Evolutionary conservation across 2,113 vertebrate genomes (phyloP).

Genomic region (Forbesichthys papilliferus): DNA sequence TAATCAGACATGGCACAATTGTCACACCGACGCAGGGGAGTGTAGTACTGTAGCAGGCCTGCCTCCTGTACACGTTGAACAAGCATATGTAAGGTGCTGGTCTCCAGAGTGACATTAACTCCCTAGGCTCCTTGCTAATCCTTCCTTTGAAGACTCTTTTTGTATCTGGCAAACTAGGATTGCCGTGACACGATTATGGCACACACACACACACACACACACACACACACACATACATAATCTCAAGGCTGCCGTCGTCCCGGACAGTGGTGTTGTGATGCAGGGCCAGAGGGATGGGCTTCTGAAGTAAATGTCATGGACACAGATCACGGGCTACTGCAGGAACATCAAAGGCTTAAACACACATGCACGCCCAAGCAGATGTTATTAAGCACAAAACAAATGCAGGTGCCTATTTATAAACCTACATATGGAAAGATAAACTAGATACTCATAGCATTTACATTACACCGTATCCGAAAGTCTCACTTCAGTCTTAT

Average conservation of each 20-base stretch:
- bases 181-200: conserved; percentile 19
- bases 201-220: conserved; percentile 11
- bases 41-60: neutral
- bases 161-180: conserved; percentile 38
- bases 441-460: too few relatives aligned
- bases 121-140: conserved; percentile 34
- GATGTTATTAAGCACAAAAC: neutral
- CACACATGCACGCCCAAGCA: neutral
- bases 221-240: conserved; percentile 12
- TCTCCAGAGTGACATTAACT: conserved; percentile 34
- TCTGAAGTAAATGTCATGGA: conserved; percentile 50
- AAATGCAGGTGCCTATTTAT: neutral
- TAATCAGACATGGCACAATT: neutral
- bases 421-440: too few relatives aligned
- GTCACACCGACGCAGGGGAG: neutral
- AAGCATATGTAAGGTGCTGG: neutral
- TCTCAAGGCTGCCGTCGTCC: conserved; percentile 29
- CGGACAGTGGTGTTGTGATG: conserved; percentile 36
- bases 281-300: conserved; percentile 39
- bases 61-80: neutral
- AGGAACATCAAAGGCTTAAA: conserved; percentile 36
- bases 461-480: too few relatives aligned
- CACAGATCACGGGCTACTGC: conserved; percentile 51
- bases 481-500: too few relatives aligned
- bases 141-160: conserved; percentile 48